Evolutionary conservation across 2,888 invertebrate genomes (phyloP), one percentile per base, ranked within the genome.

Genomic region (Lissonota sp.): DNA sequence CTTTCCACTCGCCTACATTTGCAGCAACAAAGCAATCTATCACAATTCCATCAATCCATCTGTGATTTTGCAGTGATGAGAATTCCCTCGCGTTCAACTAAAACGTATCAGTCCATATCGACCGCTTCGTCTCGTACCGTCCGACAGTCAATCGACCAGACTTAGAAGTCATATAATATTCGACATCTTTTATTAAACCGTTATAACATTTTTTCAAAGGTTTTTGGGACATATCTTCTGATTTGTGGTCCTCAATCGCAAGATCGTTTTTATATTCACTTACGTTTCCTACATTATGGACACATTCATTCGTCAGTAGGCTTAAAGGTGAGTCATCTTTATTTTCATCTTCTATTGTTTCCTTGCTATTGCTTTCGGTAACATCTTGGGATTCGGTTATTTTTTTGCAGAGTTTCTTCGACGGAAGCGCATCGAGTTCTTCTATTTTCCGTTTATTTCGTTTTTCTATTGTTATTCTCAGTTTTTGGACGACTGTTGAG

Each of bases 111-210:
- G 66, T 70, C 0, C 62, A 14, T 37, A 63, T 4, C 0, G 51
- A 62, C 14, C 71, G 7, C 0, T 49, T 8, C 6, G 70, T 67
- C 1, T 3, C 5, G 55, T 76, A 83, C 8, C 57, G 63, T 6
- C 37, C 53, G 5, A 83, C 44, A 62, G 73, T 67, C 7, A 70
- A 12, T 44, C 16, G 46, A 7, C 46, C 46, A 10, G 73, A 73
- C 49, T 51, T 67, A 5, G 70, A 77, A 8, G 6, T 12, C 40
- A 74, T 62, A 14, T 81, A 83, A 76, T 79, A 83, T 37, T 69
- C n/a, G 1, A 10, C 10, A 49, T 70, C 70, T 70, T 69, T 44
- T n/a, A 74, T 57, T 14, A 79, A 58, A 1, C 71, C 66, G 40
- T 79, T 79, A 44, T 60, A 46, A 53, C 69, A 78, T 42, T 57